Base-by-base conservation (phyloP, 1,140 invertebrate species). In the Cotesia chilonis region DNA sequence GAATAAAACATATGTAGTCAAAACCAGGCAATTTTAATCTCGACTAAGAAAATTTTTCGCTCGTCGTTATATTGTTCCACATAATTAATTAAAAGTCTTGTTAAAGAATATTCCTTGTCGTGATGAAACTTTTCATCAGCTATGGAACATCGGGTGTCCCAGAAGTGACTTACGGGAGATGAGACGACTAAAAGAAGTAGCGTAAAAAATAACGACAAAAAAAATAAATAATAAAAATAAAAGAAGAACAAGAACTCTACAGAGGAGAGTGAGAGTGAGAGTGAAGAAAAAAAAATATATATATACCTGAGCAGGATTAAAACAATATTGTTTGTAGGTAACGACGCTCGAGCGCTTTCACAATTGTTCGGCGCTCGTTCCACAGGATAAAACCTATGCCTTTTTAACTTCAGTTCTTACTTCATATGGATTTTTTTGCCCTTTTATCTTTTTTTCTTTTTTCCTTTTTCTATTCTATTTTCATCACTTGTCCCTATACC, bases 281-380 rank as follows among this genome's bases (percentile, higher is more conserved):
- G 41, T 10, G 41, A 47, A 10, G 10, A 6, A 47, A 47, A 60
- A 36, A 71, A 28, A 28, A 28, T 28, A 28, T 28, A 28, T 28
- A 28, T 28, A 28, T 65, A 64, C 37, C 28, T 37, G 63, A 71
- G 60, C 63, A 64, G 51, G 20, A 70, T 52, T 54, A 37, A 52
- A 70, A 63, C 59, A 70, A 70, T 70, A 70, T 70, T 70, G 68
- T 70, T 37, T 54, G 68, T 70, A 70, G 59, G 59, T 70, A 70
- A 63, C 60, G 59, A 70, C 7, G 47, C 68, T 37, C 68, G 41
- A 63, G 57, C 60, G 63, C 47, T 70, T 61, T 41, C 38, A 71
- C 47, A 54, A 71, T 66, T 52, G n/a, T 65, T 64, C 59, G 35
- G 52, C 12, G 35, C 47, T 66, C 64, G 64, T 51, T 52, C 36